Conservation (phyloP, 2,888 invertebrate genomes). For the Melitaea athalia region DNA sequence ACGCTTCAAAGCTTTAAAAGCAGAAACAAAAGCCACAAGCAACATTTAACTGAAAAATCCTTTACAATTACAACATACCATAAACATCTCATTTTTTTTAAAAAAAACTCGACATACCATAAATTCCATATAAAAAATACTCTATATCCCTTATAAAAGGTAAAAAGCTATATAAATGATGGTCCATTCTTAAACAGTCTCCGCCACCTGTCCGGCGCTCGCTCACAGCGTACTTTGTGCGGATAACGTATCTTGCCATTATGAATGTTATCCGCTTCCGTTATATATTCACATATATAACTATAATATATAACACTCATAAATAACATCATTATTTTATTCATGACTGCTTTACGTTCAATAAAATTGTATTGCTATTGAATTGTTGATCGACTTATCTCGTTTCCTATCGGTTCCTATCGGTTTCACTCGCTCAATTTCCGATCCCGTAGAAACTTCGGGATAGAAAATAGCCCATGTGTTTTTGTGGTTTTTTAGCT, state of each 20-base stretch:
- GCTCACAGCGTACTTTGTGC: slow-evolving; percentile 16
- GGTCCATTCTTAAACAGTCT: slow-evolving; percentile 10
- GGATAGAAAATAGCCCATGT: too few relatives aligned
- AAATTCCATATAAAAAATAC: neutral
- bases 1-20: too few relatives aligned
- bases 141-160: neutral
- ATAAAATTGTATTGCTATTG: slow-evolving; percentile 12
- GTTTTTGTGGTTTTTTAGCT: too few relatives aligned
- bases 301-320: slow-evolving; percentile 19
- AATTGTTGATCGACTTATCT: neutral
- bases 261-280: slow-evolving; percentile 47
- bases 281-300: slow-evolving; percentile 16
- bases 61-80: too few relatives aligned
- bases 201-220: slow-evolving; percentile 22
- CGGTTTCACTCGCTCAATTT: too few relatives aligned
- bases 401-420: too few relatives aligned
- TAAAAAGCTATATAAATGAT: slow-evolving; percentile 4
- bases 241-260: slow-evolving; percentile 39
- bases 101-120: neutral
- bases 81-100: too few relatives aligned
- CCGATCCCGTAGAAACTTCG: too few relatives aligned
- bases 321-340: slow-evolving; percentile 31
- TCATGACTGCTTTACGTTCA: slow-evolving; percentile 15
- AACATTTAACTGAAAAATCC: too few relatives aligned
- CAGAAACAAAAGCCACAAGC: too few relatives aligned